phyloP scores from a whole-genome alignment of 2,888 invertebrate genomes.

The Spodoptera picta region DNA sequence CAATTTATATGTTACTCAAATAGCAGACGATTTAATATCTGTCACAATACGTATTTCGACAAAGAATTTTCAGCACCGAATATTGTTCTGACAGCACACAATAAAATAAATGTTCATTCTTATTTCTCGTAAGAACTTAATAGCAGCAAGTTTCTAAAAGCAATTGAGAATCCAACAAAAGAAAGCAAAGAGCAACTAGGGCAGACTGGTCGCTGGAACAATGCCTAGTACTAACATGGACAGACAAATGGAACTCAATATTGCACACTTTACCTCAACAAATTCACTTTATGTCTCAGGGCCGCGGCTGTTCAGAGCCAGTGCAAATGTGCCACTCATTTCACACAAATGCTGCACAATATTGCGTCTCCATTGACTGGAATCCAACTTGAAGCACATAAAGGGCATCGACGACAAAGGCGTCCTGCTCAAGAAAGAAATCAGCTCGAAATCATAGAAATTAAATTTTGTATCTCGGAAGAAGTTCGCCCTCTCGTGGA shows the following conservation, averaged over 20 bases:
- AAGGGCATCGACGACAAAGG: slow-evolving; percentile 78
- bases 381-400: slow-evolving; percentile 76
- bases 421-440: slow-evolving; percentile 68
- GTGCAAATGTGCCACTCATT: slow-evolving; percentile 78
- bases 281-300: slow-evolving; percentile 72
- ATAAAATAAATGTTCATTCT: too few species aligned
- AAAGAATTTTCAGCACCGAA: too few species aligned
- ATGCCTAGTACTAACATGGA: slow-evolving; percentile 55
- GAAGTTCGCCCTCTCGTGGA: slow-evolving; percentile 68
- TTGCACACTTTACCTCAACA: slow-evolving; percentile 72
- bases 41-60: too few species aligned
- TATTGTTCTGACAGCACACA: too few species aligned
- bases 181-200: slow-evolving; percentile 24
- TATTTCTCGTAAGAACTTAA: slow-evolving; percentile 12
- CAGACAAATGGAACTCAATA: slow-evolving; percentile 67
- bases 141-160: slow-evolving; percentile 17
- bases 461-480: slow-evolving; percentile 80
- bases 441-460: slow-evolving; percentile 79
- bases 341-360: slow-evolving; percentile 78
- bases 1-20: too few species aligned
- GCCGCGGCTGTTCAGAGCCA: slow-evolving; percentile 61
- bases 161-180: slow-evolving; percentile 35
- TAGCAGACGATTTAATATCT: too few species aligned
- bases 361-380: slow-evolving; percentile 75
- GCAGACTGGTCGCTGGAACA: slow-evolving; percentile 44